Percentiles rank a stretch among this genome's conserved stretches.
phyloP scores from a whole-genome alignment of 2,888 invertebrate species.

The Lasioglossum morio region DNA sequence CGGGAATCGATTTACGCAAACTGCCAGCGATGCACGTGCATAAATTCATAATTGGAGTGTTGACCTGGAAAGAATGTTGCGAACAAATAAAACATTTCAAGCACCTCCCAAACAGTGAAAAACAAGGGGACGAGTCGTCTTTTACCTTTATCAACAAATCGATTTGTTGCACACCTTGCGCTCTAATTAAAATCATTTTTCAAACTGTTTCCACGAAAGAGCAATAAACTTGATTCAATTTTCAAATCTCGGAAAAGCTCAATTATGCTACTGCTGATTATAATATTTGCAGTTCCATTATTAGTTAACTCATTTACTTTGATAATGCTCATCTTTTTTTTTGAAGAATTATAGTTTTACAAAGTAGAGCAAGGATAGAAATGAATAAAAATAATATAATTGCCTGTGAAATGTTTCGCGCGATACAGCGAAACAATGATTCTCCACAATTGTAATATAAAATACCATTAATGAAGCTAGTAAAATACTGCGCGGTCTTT shows the following conservation, averaged over 20 bases:
- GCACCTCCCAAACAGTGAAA: not conserved
- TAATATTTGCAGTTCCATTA: not conserved
- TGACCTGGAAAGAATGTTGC: constrained; percentile 37
- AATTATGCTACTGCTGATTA: not conserved
- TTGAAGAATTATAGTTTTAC: not conserved
- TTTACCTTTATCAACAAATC: not conserved
- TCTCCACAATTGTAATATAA: not conserved
- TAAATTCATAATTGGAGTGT: constrained; percentile 30
- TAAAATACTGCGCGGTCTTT: not conserved
- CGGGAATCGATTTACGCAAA: constrained; percentile 54
- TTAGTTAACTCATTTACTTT: not conserved
- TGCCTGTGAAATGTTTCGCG: too few species aligned
- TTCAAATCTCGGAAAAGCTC: not conserved
- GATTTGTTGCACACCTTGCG: not conserved
- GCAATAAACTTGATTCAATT: not conserved
- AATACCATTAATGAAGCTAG: not conserved
- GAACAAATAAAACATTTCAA: not conserved
- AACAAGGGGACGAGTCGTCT: not conserved
- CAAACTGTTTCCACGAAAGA: not conserved
- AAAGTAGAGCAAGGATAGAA: not conserved
- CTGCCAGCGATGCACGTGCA: constrained; percentile 31
- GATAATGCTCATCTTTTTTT: not conserved
- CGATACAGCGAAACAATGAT: not conserved
- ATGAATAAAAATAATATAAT: not conserved
- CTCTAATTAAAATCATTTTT: not conserved